Base-by-base conservation (phyloP, 2,113 vertebrate genomes). In the Prionailurus bengalensis region DNA sequence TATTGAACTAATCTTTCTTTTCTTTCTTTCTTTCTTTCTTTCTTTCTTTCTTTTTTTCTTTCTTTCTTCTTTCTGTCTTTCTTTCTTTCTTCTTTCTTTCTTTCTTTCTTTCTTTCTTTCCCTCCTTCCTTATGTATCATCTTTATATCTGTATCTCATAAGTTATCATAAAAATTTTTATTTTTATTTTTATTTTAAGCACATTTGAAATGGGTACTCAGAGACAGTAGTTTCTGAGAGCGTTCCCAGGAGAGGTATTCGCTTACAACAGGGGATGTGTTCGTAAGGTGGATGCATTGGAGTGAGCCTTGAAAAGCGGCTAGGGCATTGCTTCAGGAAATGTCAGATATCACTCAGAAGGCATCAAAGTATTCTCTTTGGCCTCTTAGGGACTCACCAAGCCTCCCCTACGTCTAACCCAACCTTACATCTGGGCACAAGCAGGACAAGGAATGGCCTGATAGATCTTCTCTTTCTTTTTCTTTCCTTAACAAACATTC, bases 81-180 rank as follows among this genome's bases (percentile, higher is more conserved):
- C 78, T 58, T 19, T 23, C 58, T 61, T 8, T 61, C 39, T 39
- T 3, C 8, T 61, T 61, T 19, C 58, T 58, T 58, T 17, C 58
- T 51, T 51, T 29, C 4, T n/a, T 3, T 39, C 42, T 31, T 16
- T 68, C 55, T 27, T 12, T 29, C 51, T 29, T 1, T 55, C 48
- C 23, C 14, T 6, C 76, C 15, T 17, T 66, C 48, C 53, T 66
- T 45, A 42, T 76, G 27, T 36, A 53, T 48, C 11, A 45, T 85
- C 48, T 89, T 71, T 94, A 15, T 71, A 25, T 89, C 27, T 86
- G 2, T 81, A 87, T 92, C 66, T 92, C 31, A 88, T 87, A 90
- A 78, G 39, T 84, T 74, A 55, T n/a, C 48, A 70, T 65, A 51
- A 92, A 85, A 39, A 66, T 87, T 94, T 45, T 45, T 45, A 45